Evolutionary conservation across 2,113 vertebrate species (phyloP).

Genomic region (Alligator mississippiensis): DNA sequence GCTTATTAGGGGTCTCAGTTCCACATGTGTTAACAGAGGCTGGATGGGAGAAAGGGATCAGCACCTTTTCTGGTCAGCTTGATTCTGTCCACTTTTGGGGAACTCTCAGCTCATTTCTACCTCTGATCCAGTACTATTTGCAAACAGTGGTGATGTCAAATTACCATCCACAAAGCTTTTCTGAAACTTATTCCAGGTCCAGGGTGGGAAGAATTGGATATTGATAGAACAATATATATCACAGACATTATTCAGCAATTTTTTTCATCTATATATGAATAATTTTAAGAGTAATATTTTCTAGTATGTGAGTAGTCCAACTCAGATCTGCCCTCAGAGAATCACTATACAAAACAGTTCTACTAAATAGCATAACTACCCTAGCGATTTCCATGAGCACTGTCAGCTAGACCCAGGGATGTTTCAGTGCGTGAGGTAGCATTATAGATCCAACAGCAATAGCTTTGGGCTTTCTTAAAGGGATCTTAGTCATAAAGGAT

Average conservation of each 20-base stretch:
- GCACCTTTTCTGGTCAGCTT: neutral
- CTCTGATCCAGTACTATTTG: no score
- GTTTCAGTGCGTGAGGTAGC: neutral
- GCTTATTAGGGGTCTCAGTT: neutral
- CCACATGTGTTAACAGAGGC: fast-evolving
- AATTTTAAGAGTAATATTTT: neutral
- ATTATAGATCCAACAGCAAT: neutral
- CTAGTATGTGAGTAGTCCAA: neutral
- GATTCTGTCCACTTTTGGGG: neutral
- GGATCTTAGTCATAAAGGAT: neutral
- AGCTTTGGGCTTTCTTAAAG: neutral
- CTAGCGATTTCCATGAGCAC: neutral
- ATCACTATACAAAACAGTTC: neutral
- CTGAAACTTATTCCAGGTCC: neutral
- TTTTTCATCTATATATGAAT: neutral
- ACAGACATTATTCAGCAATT: neutral
- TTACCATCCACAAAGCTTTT: neutral
- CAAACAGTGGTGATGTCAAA: no score
- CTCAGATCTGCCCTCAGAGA: neutral
- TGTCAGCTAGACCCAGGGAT: neutral
- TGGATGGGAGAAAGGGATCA: neutral
- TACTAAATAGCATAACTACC: neutral
- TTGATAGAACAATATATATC: neutral
- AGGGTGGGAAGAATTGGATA: no score
- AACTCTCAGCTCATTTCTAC: neutral